Percentiles rank a stretch among this genome's conserved stretches.
Conservation (phyloP, 2,113 vertebrate genomes). For the Dascyllus trimaculatus region DNA sequence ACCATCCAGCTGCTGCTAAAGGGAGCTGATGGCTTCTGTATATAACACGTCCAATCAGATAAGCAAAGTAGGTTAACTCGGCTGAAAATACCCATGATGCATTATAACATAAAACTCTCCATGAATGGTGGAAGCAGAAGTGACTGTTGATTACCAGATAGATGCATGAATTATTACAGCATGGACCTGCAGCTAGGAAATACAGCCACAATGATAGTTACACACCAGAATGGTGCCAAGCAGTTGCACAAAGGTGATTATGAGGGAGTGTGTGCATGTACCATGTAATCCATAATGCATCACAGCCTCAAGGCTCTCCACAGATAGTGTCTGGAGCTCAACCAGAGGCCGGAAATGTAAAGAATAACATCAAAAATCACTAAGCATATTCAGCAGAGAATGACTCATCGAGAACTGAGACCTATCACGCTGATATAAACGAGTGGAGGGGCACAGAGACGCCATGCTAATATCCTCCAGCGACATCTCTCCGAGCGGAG, state of each 20-base stretch:
- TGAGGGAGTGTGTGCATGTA: background rate
- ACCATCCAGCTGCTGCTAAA: no score
- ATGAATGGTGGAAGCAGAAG: fast-evolving
- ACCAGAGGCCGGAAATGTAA: constrained; percentile 11
- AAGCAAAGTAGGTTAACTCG: background rate
- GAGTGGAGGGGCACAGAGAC: constrained; percentile 7
- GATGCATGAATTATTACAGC: background rate
- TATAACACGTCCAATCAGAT: constrained; percentile 1
- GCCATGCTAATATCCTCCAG: constrained; percentile 33
- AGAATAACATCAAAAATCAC: constrained; percentile 30
- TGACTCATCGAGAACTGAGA: constrained; percentile 28
- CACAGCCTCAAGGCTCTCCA: constrained; percentile 9
- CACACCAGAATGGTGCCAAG: constrained; percentile 7
- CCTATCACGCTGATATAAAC: constrained; percentile 3
- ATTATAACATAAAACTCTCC: background rate
- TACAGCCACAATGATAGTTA: background rate
- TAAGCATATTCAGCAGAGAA: constrained; percentile 23
- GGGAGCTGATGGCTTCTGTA: background rate
- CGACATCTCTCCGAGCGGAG: constrained; percentile 28
- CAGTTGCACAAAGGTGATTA: constrained; percentile 35
- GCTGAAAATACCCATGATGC: background rate
- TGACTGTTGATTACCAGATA: background rate
- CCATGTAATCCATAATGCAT: constrained; percentile 29
- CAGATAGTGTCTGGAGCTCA: background rate
- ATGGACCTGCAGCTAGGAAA: background rate